These are phyloP conservation scores for Andrena minutula DNA, from an alignment of 2,888 invertebrate genomes.

Conservation along the genomic window DNA sequence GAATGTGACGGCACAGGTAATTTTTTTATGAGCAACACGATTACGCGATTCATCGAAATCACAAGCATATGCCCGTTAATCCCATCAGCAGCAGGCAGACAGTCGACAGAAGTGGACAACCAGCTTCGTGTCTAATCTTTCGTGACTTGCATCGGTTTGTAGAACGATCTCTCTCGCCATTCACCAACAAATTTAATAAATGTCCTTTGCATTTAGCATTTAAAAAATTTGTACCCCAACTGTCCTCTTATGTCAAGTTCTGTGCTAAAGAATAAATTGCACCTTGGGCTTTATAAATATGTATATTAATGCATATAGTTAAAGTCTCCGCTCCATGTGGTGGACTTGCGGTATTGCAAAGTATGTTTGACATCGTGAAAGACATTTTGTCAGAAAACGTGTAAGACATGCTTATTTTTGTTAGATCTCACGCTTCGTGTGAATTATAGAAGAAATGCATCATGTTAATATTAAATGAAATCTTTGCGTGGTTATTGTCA, in stretches of 20 bases:
- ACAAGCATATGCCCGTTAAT: constrained; percentile 64
- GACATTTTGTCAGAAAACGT: constrained; percentile 53
- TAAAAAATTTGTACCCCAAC: constrained; percentile 36
- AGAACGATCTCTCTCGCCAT: constrained; percentile 42
- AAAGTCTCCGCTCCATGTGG: constrained; percentile 43
- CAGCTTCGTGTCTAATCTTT: constrained; percentile 51
- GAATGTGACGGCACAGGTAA: constrained; percentile 56
- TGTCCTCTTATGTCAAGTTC: constrained; percentile 60
- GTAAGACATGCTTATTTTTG: constrained; percentile 75
- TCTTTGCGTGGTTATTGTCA: constrained; percentile 65
- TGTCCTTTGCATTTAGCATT: constrained; percentile 33
- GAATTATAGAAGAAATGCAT: constrained; percentile 65
- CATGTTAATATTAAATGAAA: constrained; percentile 65
- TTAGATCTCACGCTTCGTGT: constrained; percentile 74
- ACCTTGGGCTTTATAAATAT: constrained; percentile 24
- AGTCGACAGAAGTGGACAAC: constrained; percentile 72
- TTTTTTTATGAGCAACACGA: constrained; percentile 53
- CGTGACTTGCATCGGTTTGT: constrained; percentile 33
- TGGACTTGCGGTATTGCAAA: constrained; percentile 34
- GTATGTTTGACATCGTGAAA: constrained; percentile 34
- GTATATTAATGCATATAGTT: constrained; percentile 62
- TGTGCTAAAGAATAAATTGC: constrained; percentile 43
- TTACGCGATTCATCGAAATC: constrained; percentile 53
- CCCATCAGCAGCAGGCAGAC: constrained; percentile 77
- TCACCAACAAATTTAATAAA: constrained; percentile 28